A percentile compares a stretch with the other conserved stretches of the same genome.
These are phyloP conservation scores for Falco concolor DNA, from an alignment of 2,797 vertebrate genomes.

Conservation along the genomic window DNA sequence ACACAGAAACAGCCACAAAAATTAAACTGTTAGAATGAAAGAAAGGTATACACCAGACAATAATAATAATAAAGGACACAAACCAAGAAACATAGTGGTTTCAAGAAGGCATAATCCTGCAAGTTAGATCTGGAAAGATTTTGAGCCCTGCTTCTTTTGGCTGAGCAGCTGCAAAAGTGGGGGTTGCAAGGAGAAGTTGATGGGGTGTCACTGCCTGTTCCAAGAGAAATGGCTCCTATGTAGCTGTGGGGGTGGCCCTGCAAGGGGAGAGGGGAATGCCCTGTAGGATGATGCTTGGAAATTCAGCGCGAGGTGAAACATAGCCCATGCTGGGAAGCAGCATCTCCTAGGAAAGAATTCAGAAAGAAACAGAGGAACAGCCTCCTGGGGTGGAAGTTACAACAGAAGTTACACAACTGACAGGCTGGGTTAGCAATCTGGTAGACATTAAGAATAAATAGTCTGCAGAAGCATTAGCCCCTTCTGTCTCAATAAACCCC, in stretches of 20 bases:
- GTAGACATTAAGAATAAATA: slow-evolving; percentile 6
- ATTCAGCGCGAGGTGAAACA: background rate
- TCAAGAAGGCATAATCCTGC: background rate
- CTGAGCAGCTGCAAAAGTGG: background rate
- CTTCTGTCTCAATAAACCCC: background rate
- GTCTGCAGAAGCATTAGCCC: background rate
- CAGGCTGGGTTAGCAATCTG: background rate
- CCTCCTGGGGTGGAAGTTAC: background rate
- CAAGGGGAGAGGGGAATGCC: background rate
- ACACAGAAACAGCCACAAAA: slow-evolving; percentile 59
- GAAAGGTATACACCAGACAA: background rate
- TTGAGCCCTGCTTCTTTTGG: background rate
- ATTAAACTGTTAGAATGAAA: slow-evolving; percentile 36
- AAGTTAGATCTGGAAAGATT: background rate
- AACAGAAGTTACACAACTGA: background rate
- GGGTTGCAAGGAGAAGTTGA: background rate
- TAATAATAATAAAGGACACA: background rate
- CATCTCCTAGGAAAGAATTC: background rate
- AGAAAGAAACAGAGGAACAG: background rate
- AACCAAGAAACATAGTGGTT: background rate
- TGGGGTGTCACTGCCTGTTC: background rate
- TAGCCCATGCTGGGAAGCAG: background rate
- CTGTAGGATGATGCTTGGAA: background rate
- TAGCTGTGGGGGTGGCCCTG: background rate
- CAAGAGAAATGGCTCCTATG: background rate